Evolutionary conservation across 2,888 invertebrate genomes (phyloP).

Genomic region (Stenichneumon culpator): DNA sequence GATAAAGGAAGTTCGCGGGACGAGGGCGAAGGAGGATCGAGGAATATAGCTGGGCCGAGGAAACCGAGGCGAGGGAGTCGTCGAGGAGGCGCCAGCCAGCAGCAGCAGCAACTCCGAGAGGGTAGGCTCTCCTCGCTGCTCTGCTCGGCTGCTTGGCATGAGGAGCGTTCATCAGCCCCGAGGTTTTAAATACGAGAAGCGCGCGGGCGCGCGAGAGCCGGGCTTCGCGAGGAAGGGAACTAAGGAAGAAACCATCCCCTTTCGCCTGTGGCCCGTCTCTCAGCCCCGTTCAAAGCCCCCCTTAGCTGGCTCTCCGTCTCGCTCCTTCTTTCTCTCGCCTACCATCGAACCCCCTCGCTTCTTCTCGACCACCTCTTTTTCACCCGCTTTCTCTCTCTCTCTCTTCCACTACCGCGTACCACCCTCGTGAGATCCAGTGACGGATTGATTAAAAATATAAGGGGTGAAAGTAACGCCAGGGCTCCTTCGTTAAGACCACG

Average conservation of each 20-base stretch:
- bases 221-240: constrained; percentile 81
- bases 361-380: constrained; percentile 64
- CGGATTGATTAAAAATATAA: constrained; percentile 85
- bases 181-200: constrained; percentile 84
- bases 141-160: constrained; percentile 80
- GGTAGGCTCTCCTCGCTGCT: constrained; percentile 63
- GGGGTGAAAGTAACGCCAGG: constrained; percentile 77
- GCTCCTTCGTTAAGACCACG: constrained; percentile 56
- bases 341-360: constrained; percentile 71
- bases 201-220: constrained; percentile 44
- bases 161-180: constrained; percentile 85
- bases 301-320: constrained; percentile 68
- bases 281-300: constrained; percentile 72
- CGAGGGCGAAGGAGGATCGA: constrained; percentile 49
- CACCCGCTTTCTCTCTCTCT: constrained; percentile 56
- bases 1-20: constrained; percentile 37
- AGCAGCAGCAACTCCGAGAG: constrained; percentile 64
- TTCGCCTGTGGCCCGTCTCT: constrained; percentile 75
- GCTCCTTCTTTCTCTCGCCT: constrained; percentile 60
- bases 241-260: constrained; percentile 75
- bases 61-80: constrained; percentile 72
- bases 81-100: constrained; percentile 70
- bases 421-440: constrained; percentile 79
- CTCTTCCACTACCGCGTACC: constrained; percentile 41
- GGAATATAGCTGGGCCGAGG: constrained; percentile 51